phyloP scores from a whole-genome alignment of 2,888 invertebrate genomes.

The Cinara cedri region DNA sequence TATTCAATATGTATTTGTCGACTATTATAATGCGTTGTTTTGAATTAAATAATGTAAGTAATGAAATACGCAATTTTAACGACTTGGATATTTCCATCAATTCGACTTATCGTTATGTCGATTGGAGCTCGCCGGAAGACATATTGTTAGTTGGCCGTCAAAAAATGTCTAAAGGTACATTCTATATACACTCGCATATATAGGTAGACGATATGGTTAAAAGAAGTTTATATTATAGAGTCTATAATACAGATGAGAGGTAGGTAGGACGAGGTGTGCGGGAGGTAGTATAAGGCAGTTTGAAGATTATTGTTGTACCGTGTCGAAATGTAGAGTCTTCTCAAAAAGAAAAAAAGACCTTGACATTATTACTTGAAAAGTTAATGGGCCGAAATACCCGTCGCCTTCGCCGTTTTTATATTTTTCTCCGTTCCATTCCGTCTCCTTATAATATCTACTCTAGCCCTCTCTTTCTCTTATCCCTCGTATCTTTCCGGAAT shows the following conservation, averaged over 20 bases:
- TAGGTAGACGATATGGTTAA: conserved; percentile 1
- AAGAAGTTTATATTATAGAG: conserved; percentile 29
- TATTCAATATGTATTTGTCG: too few relatives aligned
- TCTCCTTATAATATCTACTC: conserved; percentile 59
- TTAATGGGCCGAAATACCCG: conserved; percentile 54
- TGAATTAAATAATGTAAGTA: not conserved
- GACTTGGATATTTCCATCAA: conserved; percentile 11
- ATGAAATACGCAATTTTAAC: conserved; percentile 15
- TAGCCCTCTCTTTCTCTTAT: conserved; percentile 58
- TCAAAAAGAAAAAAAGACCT: conserved; percentile 45
- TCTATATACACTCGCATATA: too few relatives aligned
- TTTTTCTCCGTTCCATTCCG: conserved; percentile 52
- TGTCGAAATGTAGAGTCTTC: conserved; percentile 48
- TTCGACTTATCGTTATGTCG: not conserved
- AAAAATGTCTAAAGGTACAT: too few relatives aligned
- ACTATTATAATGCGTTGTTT: not conserved
- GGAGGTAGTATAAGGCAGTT: not conserved
- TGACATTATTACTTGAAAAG: conserved; percentile 50
- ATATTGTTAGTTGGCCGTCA: conserved; percentile 34
- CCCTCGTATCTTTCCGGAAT: conserved; percentile 41
- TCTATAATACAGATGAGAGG: too few relatives aligned
- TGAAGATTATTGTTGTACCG: conserved; percentile 37
- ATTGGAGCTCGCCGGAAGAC: not conserved
- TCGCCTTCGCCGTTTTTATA: conserved; percentile 56
- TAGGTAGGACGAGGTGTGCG: not conserved